Conservation (phyloP, 2,797 vertebrate species). For the Cynodonichthys magdalenae region DNA sequence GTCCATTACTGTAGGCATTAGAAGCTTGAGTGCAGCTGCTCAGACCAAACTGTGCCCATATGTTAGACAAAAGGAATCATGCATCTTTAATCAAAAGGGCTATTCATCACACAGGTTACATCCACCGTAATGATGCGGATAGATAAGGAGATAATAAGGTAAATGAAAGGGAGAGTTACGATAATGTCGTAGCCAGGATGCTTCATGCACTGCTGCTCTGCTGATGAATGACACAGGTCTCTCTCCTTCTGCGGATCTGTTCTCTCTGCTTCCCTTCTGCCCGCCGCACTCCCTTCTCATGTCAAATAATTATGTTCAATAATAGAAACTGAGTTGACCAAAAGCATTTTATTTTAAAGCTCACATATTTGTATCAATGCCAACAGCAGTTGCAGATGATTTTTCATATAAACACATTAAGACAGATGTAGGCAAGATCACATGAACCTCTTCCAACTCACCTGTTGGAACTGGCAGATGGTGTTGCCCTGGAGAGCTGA, state of each 20-base stretch:
- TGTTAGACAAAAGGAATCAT: slow-evolving; percentile 64
- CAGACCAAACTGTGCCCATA: slow-evolving; percentile 43
- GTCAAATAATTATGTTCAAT: not conserved
- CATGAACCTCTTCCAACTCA: slow-evolving; percentile 42
- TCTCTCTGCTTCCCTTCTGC: slow-evolving; percentile 16
- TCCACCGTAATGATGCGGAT: slow-evolving; percentile 69
- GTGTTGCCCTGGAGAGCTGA: slow-evolving; percentile 68
- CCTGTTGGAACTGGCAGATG: slow-evolving; percentile 76
- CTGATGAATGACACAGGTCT: slow-evolving; percentile 70
- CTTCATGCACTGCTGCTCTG: slow-evolving; percentile 70
- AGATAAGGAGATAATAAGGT: slow-evolving; percentile 77
- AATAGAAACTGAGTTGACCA: slow-evolving; percentile 2
- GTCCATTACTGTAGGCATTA: slow-evolving; percentile 15
- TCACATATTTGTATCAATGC: slow-evolving; percentile 5
- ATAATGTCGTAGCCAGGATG: slow-evolving; percentile 64
- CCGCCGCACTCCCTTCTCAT: slow-evolving; percentile 11
- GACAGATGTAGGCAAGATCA: slow-evolving; percentile 59
- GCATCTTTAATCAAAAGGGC: slow-evolving; percentile 72
- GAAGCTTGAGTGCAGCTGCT: slow-evolving; percentile 33
- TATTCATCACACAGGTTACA: slow-evolving; percentile 71
- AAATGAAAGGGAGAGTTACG: slow-evolving; percentile 77
- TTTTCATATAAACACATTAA: slow-evolving; percentile 29
- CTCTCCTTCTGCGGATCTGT: slow-evolving; percentile 45
- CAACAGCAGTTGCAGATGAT: slow-evolving; percentile 28
- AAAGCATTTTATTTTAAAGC: not conserved